These are phyloP conservation scores for Trichonephila inaurata DNA, from an alignment of 1,140 invertebrate species.

Conservation along the genomic window DNA sequence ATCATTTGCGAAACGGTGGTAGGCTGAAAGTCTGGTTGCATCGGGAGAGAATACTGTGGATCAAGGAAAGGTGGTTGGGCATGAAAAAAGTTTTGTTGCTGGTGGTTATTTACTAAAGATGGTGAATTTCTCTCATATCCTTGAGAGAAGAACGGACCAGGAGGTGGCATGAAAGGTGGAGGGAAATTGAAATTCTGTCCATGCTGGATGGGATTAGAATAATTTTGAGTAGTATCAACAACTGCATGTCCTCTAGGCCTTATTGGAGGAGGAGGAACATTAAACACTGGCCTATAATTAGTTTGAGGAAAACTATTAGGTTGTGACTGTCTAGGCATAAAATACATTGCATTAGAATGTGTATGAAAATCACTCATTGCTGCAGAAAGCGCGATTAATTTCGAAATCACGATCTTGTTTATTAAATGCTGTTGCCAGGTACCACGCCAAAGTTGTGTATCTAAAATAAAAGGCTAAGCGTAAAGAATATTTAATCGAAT, in stretches of 20 bases:
- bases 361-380: neutral
- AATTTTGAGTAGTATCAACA: too few species aligned
- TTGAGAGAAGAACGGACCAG: neutral
- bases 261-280: neutral
- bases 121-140: neutral
- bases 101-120: neutral
- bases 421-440: too few species aligned
- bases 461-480: too few species aligned
- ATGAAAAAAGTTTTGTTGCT: neutral
- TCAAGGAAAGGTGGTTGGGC: neutral
- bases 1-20: neutral
- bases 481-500: too few species aligned
- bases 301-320: neutral
- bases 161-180: neutral
- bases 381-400: too few species aligned
- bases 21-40: neutral
- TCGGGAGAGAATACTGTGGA: neutral
- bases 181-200: neutral
- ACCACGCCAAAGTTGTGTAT: too few species aligned
- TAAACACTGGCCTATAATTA: neutral
- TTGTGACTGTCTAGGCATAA: neutral
- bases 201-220: neutral
- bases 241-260: neutral
- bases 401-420: too few species aligned
- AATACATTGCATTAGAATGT: neutral